Base-by-base conservation (phyloP, 2,797 vertebrate species). In the Myiotriccus ornatus region DNA sequence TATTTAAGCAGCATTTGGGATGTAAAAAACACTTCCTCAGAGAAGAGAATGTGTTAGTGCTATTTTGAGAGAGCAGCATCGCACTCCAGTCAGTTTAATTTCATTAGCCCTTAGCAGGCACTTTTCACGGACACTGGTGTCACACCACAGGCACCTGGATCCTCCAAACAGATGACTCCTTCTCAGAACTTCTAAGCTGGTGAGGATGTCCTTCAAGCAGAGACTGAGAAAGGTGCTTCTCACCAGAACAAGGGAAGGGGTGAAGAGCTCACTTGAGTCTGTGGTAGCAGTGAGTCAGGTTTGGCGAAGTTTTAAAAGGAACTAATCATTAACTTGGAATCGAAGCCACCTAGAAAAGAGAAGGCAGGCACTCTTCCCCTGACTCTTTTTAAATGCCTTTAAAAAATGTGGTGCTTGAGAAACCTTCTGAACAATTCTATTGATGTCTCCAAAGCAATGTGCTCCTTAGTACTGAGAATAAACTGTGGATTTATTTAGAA, bases 391-490 rank as follows among this genome's bases (percentile, higher is more conserved):
- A 46, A 84, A 49, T 77, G 11, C 28, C 23, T 50, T 63, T 47
- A 3, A 47, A 84, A 63, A 8, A 8, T 6, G 5, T 2, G 1
- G 30, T 76, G 57, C 34, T 34, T 67, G 16, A 71, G 74, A 59
- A 34, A 44, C 21, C 30, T 41, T 70, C 30, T 30, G 28, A 70
- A 3, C 21, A 28, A 14, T 32, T 56, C 19, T 21, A 12, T 34
- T 50, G 21, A 12, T 0, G 0, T 32, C 20, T 47, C 50, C 30
- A 46, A 3, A 1, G 1, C 10, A 39, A 13, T 3, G 53, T n/a
- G 3, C n/a, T 56, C 44, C 12, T 59, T 53, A 23, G 8, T 23
- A 5, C 32, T 52, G 69, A 70, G 67, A 27, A 25, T 14, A 41
- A 49, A 12, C 17, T 3, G 0, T 18, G 52, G 44, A 7, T 69